Conservation (phyloP, 1,140 invertebrate species). For the Stegodyphus dumicola region DNA sequence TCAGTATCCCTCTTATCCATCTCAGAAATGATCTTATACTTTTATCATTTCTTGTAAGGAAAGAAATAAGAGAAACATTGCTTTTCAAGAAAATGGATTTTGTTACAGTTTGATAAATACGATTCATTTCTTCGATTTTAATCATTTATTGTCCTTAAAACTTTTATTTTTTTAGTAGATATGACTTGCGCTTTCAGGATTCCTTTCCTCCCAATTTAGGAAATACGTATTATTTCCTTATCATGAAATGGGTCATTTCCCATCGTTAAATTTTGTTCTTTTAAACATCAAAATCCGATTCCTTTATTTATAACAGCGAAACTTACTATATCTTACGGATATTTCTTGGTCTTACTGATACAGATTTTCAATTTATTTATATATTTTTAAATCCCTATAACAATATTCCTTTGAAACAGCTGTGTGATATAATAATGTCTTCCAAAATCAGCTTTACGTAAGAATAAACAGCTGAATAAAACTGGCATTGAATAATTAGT, state of each 20-base stretch:
- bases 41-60: conserved; percentile 6
- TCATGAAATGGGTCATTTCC: not conserved
- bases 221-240: not conserved
- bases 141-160: not conserved
- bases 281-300: not conserved
- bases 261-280: not conserved
- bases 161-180: not conserved
- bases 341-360: not conserved
- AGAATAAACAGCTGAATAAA: too few relatives aligned
- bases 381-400: too few relatives aligned
- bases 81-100: conserved; percentile 22
- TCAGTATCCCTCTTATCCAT: conserved; percentile 17
- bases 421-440: too few relatives aligned
- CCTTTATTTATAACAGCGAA: not conserved
- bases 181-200: not conserved
- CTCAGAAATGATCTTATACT: not conserved
- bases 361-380: not conserved
- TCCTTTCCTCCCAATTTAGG: not conserved
- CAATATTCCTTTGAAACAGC: too few relatives aligned
- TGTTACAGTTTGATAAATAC: not conserved
- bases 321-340: not conserved
- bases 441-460: too few relatives aligned
- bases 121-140: not conserved
- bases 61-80: not conserved
- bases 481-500: too few relatives aligned